Evolutionary conservation across 2,797 vertebrate genomes (phyloP), one percentile per base, ranked within the genome.

Genomic region (Hydrophis major): DNA sequence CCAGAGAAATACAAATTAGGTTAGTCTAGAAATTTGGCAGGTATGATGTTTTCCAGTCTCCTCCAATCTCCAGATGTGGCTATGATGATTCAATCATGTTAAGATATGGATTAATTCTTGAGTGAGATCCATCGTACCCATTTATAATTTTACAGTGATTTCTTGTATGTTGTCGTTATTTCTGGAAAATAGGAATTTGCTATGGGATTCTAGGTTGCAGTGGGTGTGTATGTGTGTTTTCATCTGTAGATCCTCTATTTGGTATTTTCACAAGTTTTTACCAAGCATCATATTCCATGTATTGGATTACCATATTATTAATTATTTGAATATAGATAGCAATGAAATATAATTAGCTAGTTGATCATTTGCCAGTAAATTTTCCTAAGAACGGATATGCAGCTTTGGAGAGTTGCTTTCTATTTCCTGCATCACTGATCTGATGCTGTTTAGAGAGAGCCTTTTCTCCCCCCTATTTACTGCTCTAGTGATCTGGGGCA

Each of bases 261-360:
- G 94, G 53, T 95, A 90, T 96, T 94, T 56, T 91, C 92, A 93
- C 50, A 2, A 93, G 90, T 96, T 97, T 96, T 92, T 94, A 93
- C 92, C 60, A 94, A 96, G 55, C 94, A 95, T 96, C 97, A 97
- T 97, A 95, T 96, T 94, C 95, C 96, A 93, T 97, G 95, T 88
- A 50, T 66, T 96, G 92, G 90, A 94, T 94, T 97, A 94, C 96
- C 91, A 92, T 89, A 93, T 97, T 97, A 97, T 97, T 98, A 97
- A 98, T 97, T 98, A 95, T 97, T 97, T 97, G 97, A 97, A 97
- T 97, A 97, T 96, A 97, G 94, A 96, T 93, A 96, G 94, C 95
- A 97, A 98, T 98, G 98, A 98, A 96, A 96, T 97, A 97, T 97
- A 98, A 98, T 98, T 98, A 98, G 96, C 95, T 95, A 95, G 92